A percentile compares a stretch with the other conserved stretches of the same genome.
Evolutionary conservation across 2,888 invertebrate genomes (phyloP).

Genomic region (Bursaphelenchus okinawaensis): DNA sequence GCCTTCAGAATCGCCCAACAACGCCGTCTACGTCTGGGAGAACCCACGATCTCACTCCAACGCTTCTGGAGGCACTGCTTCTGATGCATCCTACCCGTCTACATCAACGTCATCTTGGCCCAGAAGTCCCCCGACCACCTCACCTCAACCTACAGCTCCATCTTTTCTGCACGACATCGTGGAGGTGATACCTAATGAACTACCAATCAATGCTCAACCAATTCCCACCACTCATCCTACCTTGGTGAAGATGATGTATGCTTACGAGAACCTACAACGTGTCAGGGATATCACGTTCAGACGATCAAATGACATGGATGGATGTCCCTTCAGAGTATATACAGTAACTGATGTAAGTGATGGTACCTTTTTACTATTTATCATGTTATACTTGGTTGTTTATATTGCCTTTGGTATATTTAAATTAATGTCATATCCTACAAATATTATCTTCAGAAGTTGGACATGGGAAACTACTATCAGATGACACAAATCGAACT

Average conservation of each 20-base stretch:
- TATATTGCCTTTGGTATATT: too few species aligned
- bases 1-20: not conserved
- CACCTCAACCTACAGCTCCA: not conserved
- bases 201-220: slow-evolving; percentile 11
- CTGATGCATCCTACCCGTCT: slow-evolving; percentile 2
- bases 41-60: not conserved
- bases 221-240: slow-evolving; percentile 23
- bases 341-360: slow-evolving; percentile 10
- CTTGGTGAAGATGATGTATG: slow-evolving; percentile 23
- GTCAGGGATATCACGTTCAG: slow-evolving; percentile 20
- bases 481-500: slow-evolving; percentile 20
- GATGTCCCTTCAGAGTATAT: slow-evolving; percentile 2
- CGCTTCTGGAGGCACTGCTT: not conserved
- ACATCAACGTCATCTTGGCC: slow-evolving; percentile 3
- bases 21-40: not conserved
- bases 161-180: slow-evolving; percentile 6
- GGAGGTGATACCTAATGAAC: slow-evolving; percentile 10
- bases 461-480: slow-evolving; percentile 5
- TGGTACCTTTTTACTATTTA: too few species aligned
- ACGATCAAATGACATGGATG: slow-evolving; percentile 11
- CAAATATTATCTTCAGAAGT: slow-evolving; percentile 1
- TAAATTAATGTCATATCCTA: too few species aligned
- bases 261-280: slow-evolving; percentile 21
- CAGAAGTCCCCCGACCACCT: not conserved
- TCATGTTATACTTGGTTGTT: not conserved